phyloP scores from a whole-genome alignment of 2,888 invertebrate genomes.

The Dexiosoma caninum region DNA sequence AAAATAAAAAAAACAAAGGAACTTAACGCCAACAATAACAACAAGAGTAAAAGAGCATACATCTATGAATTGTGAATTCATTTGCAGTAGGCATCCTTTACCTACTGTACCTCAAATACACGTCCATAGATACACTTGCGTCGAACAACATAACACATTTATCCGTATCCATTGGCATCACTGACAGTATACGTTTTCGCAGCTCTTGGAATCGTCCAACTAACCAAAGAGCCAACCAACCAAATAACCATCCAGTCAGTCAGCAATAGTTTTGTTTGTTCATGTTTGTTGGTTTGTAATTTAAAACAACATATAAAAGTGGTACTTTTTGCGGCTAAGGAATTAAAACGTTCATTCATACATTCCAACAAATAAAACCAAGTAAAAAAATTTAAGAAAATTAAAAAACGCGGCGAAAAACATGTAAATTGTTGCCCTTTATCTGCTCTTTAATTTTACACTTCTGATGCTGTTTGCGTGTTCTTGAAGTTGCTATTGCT shows the following conservation, averaged over 20 bases:
- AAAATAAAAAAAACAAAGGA: neutral
- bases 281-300: slow-evolving; percentile 47
- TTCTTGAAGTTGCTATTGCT: too few relatives aligned
- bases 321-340: slow-evolving; percentile 62
- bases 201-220: neutral
- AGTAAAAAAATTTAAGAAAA: slow-evolving; percentile 22
- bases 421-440: slow-evolving; percentile 61
- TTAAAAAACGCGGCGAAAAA: slow-evolving; percentile 33
- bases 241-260: slow-evolving; percentile 5
- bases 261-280: slow-evolving; percentile 15
- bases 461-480: slow-evolving; percentile 28
- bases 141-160: neutral
- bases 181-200: neutral
- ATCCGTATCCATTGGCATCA: neutral
- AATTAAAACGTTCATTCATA: slow-evolving; percentile 63
- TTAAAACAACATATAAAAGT: slow-evolving; percentile 54
- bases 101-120: slow-evolving; percentile 24
- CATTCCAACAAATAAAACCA: slow-evolving; percentile 50
- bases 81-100: slow-evolving; percentile 49
- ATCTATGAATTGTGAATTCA: slow-evolving; percentile 53
- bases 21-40: neutral
- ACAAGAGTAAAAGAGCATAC: slow-evolving; percentile 36
- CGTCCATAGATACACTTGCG: neutral
- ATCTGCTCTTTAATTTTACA: slow-evolving; percentile 58
- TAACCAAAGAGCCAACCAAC: neutral